Conservation (phyloP, 2,797 vertebrate species). For the Melanotaenia trifasciata region DNA sequence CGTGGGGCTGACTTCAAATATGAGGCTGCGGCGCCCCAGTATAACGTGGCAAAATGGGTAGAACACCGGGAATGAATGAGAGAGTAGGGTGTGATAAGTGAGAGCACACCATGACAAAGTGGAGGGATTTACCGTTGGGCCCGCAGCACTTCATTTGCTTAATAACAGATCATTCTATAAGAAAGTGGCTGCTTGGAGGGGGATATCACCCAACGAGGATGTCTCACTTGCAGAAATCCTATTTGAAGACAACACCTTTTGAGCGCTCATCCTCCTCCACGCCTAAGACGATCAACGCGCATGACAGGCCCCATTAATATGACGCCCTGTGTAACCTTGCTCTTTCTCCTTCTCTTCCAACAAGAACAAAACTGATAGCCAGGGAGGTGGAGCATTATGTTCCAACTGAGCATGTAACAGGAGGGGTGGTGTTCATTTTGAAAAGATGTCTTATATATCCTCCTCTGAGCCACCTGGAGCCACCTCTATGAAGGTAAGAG, state of each 20-base stretch:
- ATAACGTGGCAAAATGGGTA: conserved; percentile 61
- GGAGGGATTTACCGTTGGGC: conserved; percentile 83
- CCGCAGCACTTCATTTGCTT: conserved; percentile 85
- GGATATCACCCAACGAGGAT: conserved; percentile 78
- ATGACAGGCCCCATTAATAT: conserved; percentile 78
- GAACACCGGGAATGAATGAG: conserved; percentile 74
- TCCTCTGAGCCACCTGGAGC: conserved; percentile 57
- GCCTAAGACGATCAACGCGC: conserved; percentile 78
- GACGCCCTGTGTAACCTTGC: conserved; percentile 74
- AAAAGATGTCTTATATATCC: conserved; percentile 52
- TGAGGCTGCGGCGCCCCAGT: conserved; percentile 50
- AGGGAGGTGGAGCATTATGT: conserved; percentile 67
- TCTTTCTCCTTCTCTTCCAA: conserved; percentile 65
- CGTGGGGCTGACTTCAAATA: conserved; percentile 84
- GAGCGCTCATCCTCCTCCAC: conserved; percentile 78
- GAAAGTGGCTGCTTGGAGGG: conserved; percentile 74
- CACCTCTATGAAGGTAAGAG: conserved; percentile 40
- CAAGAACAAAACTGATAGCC: conserved; percentile 74
- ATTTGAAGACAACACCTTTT: conserved; percentile 84
- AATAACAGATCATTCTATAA: conserved; percentile 85
- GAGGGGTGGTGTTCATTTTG: conserved; percentile 63
- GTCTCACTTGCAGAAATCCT: conserved; percentile 81
- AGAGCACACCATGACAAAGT: conserved; percentile 83
- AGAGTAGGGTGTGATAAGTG: conserved; percentile 74
- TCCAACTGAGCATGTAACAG: conserved; percentile 61